Conservation (phyloP, 2,113 vertebrate genomes). For the Cardinalis cardinalis region DNA sequence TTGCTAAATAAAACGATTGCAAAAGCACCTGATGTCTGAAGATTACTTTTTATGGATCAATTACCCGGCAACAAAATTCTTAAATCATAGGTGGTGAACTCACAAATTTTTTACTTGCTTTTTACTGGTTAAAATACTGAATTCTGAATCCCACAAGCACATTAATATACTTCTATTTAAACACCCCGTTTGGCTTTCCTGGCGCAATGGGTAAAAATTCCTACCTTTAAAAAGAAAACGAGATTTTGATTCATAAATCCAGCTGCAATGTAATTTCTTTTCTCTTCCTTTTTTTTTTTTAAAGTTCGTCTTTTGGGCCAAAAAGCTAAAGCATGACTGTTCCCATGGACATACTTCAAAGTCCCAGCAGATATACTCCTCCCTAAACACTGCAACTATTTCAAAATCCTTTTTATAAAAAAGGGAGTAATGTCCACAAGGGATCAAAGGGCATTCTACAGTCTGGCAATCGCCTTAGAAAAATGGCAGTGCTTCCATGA, state of each 20-base stretch:
- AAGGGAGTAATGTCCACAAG: constrained; percentile 80
- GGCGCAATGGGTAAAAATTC: constrained; percentile 13
- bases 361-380: constrained; percentile 74
- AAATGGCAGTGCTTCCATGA: constrained; percentile 87
- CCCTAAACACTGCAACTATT: constrained; percentile 76
- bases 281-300: not conserved
- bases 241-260: constrained; percentile 71
- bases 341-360: constrained; percentile 80
- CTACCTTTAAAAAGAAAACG: constrained; percentile 62
- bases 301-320: constrained; percentile 65
- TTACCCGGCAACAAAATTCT: constrained; percentile 54
- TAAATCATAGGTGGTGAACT: constrained; percentile 57
- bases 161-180: constrained; percentile 27
- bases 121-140: constrained; percentile 23
- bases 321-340: constrained; percentile 65
- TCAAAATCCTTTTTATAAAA: constrained; percentile 77
- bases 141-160: constrained; percentile 1
- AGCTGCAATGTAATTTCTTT: constrained; percentile 33
- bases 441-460: constrained; percentile 89
- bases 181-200: constrained; percentile 27
- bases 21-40: constrained; percentile 49
- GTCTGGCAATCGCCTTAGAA: constrained; percentile 89
- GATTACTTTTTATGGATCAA: constrained; percentile 61
- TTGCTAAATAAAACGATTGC: constrained; percentile 47
- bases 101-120: constrained; percentile 21